These are phyloP conservation scores for Aythya baeri DNA, from an alignment of 2,113 vertebrate species.

Conservation along the genomic window DNA sequence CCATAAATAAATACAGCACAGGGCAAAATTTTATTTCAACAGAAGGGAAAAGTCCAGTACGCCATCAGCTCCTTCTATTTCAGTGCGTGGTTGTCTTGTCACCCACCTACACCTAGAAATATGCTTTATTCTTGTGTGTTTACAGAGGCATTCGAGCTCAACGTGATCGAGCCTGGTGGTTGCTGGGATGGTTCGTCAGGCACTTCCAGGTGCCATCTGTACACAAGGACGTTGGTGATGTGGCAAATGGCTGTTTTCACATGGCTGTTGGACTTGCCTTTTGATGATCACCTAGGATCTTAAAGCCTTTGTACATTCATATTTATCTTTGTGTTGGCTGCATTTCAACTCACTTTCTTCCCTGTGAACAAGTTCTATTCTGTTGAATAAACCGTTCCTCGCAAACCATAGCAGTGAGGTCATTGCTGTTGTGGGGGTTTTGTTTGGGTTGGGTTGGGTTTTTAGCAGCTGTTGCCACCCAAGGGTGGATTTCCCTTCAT, in stretches of 20 bases:
- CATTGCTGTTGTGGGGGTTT: neutral
- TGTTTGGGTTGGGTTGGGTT: neutral
- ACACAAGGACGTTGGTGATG: neutral
- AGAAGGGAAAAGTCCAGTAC: neutral
- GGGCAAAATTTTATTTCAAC: neutral
- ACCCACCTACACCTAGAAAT: accelerated
- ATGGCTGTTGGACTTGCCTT: neutral
- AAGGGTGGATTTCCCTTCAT: neutral
- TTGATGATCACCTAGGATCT: neutral
- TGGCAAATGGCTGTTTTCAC: neutral
- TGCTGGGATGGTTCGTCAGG: neutral
- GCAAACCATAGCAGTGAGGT: neutral
- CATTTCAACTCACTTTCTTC: neutral
- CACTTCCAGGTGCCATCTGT: neutral
- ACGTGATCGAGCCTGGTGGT: neutral
- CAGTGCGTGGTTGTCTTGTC: neutral
- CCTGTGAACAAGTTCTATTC: neutral
- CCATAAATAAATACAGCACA: neutral
- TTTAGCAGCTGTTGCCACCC: neutral
- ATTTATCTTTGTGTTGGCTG: neutral
- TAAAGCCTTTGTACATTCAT: neutral
- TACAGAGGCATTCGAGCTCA: neutral
- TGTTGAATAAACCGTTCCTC: neutral
- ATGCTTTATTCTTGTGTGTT: neutral
- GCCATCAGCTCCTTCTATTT: neutral